Evolutionary conservation across 37 sponge, comb jelly and placozoan species (phyloP).

Genomic region (Ianthella basta): DNA sequence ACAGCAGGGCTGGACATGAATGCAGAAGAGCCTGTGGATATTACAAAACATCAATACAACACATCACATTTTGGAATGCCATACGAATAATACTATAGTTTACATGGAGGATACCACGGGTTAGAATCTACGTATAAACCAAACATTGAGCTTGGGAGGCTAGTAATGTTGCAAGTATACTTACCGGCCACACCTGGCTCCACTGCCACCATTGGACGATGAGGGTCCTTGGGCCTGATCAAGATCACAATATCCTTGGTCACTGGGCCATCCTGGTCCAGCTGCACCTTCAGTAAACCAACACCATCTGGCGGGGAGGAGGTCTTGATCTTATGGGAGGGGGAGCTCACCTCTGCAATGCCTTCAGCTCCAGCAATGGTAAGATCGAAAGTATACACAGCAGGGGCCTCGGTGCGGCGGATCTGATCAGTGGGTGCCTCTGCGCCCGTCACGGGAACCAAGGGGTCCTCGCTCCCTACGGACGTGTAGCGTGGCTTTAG

Average conservation of each 20-base stretch:
- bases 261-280: slow-evolving; percentile 26
- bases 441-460: neutral
- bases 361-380: neutral
- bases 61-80: too few relatives aligned
- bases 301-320: neutral
- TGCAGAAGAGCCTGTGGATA: neutral
- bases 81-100: too few relatives aligned
- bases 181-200: slow-evolving; percentile 29
- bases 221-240: slow-evolving; percentile 41
- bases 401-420: slow-evolving; percentile 21
- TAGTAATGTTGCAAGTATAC: too few relatives aligned
- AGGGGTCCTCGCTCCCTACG: slow-evolving; percentile 15
- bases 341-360: slow-evolving; percentile 53
- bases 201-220: slow-evolving; percentile 38
- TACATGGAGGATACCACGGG: too few relatives aligned
- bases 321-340: slow-evolving; percentile 46
- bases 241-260: slow-evolving; percentile 56
- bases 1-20: slow-evolving; percentile 60
- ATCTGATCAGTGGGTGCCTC: slow-evolving; percentile 19
- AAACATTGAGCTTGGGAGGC: too few relatives aligned
- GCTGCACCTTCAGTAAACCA: neutral
- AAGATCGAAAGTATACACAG: slow-evolving; percentile 44
- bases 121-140: too few relatives aligned
- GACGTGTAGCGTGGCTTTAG: slow-evolving; percentile 50
- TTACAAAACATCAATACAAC: too few relatives aligned